Evolutionary conservation across 1,140 invertebrate species (phyloP).

Genomic region (Hyles vespertilio): DNA sequence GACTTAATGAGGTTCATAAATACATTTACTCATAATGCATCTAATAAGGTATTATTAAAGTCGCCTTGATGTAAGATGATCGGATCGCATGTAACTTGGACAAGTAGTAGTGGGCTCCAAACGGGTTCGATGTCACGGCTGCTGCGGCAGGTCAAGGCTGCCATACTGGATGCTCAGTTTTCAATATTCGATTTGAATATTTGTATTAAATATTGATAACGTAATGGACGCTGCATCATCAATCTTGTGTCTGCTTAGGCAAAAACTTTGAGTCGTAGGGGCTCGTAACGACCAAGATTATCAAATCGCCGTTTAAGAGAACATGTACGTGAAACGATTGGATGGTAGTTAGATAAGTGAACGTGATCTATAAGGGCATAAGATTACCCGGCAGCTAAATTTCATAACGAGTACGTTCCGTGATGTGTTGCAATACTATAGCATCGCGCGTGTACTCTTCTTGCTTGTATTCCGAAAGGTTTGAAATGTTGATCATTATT

Average conservation of each 20-base stretch:
- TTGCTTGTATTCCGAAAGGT: no score
- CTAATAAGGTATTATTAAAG: neutral
- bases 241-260: no score
- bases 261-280: no score
- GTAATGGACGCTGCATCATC: no score
- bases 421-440: constrained; percentile 1
- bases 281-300: no score
- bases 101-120: constrained; percentile 23
- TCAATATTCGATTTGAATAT: neutral
- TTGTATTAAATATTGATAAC: no score
- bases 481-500: no score
- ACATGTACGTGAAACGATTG: no score
- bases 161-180: neutral
- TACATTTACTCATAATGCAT: no score
- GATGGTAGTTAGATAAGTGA: constrained; percentile 10
- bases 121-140: constrained; percentile 50
- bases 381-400: constrained; percentile 9
- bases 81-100: constrained; percentile 1
- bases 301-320: no score
- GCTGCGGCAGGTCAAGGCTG: constrained; percentile 19
- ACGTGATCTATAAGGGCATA: constrained; percentile 9
- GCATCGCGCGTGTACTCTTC: neutral
- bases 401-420: constrained; percentile 8
- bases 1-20: no score
- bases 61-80: constrained; percentile 14